Base-by-base conservation (phyloP, 2,113 vertebrate species). In the Ammospiza nelsoni region DNA sequence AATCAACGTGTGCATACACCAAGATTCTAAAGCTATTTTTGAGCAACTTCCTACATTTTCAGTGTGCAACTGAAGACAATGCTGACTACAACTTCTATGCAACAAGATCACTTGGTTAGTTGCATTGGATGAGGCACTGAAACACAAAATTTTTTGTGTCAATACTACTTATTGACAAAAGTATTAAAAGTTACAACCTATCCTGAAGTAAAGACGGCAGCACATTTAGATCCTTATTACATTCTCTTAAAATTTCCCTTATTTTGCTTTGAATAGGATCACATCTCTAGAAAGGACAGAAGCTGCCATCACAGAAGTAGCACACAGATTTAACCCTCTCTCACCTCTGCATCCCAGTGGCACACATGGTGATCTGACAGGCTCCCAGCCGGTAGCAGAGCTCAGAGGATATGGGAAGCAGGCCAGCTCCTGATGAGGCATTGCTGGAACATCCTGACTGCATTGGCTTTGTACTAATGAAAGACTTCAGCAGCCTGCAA, bases 291-390 rank as follows among this genome's bases (percentile, higher is more conserved):
- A 65, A 28, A 55, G 54, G 44, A 54, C 62, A 23, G 27, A 29
- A 75, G 52, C 5, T 59, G 25, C 41, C 15, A 15, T 19, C 35
- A 15, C 43, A 66, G 15, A 74, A 51, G 12, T 5, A 55, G 37
- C 21, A 11, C 0, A 3, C 7, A 22, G 27, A 69, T 44, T n/a
- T 33, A 49, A 15, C 4, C 14, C 97, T 96, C 92, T 99, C 97
- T 96, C 92, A 99, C 99, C 99, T 99, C 96, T 99, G 99, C 99
- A 99, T 99, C 52, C 99, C 99, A 0, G 99, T 99, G 92, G 98
- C 98, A 1, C 99, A 99, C 99, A 99, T 98, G 63, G 98, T 97
- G 57, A 99, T 98, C 97, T 99, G 99, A 65, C 99, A 99, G 67
- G 99, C 99, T 25, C 99, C 99, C 67, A 99, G 98, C 6, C 99